phyloP scores from a whole-genome alignment of 2,888 invertebrate genomes.

The Tineola bisselliella region DNA sequence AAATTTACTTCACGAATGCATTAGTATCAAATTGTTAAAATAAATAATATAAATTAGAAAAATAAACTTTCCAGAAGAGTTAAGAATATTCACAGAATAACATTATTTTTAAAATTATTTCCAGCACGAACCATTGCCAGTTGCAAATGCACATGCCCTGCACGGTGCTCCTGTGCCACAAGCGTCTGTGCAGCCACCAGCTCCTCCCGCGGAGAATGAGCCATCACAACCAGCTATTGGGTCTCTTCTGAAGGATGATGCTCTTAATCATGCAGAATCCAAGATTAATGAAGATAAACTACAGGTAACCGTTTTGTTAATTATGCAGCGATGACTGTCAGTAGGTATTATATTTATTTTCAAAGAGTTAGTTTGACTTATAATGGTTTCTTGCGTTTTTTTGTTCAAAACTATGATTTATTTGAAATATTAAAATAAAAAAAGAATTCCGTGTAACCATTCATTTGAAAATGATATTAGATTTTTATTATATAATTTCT shows the following conservation, averaged over 20 bases:
- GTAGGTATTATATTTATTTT: too few relatives aligned
- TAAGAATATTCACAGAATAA: background rate
- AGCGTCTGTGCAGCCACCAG: conserved; percentile 22
- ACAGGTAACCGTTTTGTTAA: conserved; percentile 36
- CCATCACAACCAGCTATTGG: conserved; percentile 24
- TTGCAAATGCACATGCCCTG: conserved; percentile 55
- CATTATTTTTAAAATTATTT: conserved; percentile 19
- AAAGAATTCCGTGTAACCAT: too few relatives aligned
- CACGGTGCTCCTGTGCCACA: conserved; percentile 39
- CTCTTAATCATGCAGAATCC: conserved; percentile 53
- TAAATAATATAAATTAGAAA: background rate
- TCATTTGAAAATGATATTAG: too few relatives aligned
- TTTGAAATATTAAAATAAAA: too few relatives aligned
- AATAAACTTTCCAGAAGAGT: background rate
- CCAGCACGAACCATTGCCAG: conserved; percentile 54
- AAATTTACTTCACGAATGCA: too few relatives aligned
- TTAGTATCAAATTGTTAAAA: too few relatives aligned
- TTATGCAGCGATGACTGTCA: too few relatives aligned
- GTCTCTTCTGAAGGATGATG: conserved; percentile 43
- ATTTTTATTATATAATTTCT: too few relatives aligned
- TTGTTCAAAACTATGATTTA: too few relatives aligned
- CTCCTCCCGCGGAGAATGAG: conserved; percentile 22
- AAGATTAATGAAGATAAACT: conserved; percentile 58
- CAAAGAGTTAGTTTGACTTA: too few relatives aligned
- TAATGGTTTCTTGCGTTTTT: too few relatives aligned